Conservation (phyloP, 1,140 invertebrate genomes). For the Brachionus koreanus region DNA sequence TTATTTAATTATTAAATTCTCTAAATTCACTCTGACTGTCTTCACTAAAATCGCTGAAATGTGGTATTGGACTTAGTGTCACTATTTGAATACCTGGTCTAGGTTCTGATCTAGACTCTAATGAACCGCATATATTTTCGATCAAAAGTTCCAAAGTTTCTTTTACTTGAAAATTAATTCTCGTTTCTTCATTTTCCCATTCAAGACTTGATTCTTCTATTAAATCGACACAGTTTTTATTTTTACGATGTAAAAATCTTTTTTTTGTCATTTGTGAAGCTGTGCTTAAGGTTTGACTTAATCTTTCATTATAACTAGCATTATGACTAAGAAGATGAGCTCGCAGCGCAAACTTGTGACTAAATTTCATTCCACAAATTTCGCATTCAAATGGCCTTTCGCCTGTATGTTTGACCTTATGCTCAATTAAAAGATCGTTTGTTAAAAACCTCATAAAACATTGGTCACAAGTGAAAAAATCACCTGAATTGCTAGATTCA, state of each 20-base stretch:
- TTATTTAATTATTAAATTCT: background rate
- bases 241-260: slow-evolving; percentile 17
- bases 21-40: background rate
- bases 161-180: background rate
- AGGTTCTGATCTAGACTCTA: background rate
- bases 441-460: slow-evolving; percentile 43
- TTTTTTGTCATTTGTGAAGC: slow-evolving; percentile 24
- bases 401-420: slow-evolving; percentile 76
- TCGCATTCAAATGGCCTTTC: slow-evolving; percentile 94
- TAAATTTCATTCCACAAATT: slow-evolving; percentile 68
- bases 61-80: background rate
- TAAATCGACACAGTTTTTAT: background rate
- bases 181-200: background rate
- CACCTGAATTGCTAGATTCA: background rate
- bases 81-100: background rate
- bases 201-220: background rate
- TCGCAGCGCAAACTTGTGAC: slow-evolving; percentile 37
- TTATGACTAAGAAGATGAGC: slow-evolving; percentile 23
- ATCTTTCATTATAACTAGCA: background rate
- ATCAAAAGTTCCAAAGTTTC: background rate
- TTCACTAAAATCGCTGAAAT: background rate
- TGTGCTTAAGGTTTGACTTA: background rate
- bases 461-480: slow-evolving; percentile 19
- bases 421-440: slow-evolving; percentile 57
- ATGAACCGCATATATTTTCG: background rate